phyloP scores from a whole-genome alignment of 1,140 invertebrate genomes.

The Rhagoletis pomonella region DNA sequence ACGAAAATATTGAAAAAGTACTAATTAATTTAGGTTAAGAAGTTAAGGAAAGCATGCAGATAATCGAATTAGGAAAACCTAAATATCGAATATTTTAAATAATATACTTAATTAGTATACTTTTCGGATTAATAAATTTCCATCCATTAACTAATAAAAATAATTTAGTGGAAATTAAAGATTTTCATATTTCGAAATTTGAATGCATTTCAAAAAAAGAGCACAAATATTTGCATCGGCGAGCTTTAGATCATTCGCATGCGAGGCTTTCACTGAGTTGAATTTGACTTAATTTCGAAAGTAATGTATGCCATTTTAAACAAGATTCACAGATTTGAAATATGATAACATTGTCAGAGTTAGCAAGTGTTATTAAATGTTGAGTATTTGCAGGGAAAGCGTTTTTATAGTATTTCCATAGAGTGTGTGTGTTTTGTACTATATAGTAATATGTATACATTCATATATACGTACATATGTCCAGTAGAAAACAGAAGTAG shows the following conservation, averaged over 20 bases:
- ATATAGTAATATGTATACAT: not conserved
- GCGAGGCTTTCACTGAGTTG: slow-evolving; percentile 18
- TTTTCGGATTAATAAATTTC: not conserved
- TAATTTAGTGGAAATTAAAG: not conserved
- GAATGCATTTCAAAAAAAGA: slow-evolving; percentile 11
- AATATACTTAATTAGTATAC: not conserved
- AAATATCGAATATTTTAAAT: not conserved
- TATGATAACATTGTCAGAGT: not conserved
- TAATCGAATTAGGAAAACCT: not conserved
- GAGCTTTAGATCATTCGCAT: slow-evolving; percentile 37
- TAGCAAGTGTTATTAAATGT: not conserved
- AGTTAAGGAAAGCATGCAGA: slow-evolving; percentile 44
- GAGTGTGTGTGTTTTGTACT: not conserved
- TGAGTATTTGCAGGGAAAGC: not conserved
- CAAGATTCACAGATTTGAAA: not conserved
- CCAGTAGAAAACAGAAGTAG: not conserved
- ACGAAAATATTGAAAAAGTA: not conserved
- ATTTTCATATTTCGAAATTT: not conserved
- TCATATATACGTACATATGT: not conserved
- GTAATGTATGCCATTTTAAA: slow-evolving; percentile 6
- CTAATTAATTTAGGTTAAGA: not conserved
- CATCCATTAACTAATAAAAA: not conserved
- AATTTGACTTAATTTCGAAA: not conserved
- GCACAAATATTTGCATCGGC: not conserved
- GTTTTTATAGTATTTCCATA: not conserved